Evolutionary conservation across 2,113 vertebrate genomes (phyloP), one percentile per base, ranked within the genome.

Genomic region (Suncus etruscus): DNA sequence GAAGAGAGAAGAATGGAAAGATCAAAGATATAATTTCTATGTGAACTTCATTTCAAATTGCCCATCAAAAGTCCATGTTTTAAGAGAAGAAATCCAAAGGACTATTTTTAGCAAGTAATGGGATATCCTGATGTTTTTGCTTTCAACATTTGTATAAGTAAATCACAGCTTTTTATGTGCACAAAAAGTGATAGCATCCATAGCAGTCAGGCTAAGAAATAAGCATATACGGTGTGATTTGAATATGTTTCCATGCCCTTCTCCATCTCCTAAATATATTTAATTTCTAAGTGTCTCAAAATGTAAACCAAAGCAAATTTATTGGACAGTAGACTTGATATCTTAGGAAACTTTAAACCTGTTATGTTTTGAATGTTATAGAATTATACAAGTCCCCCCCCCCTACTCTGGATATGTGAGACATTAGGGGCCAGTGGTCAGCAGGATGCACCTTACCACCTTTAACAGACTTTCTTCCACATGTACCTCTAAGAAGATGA

Each of bases 401-500:
- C 58, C 91, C 77, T 87, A 83, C 93, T 96, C 94, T 89, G 27
- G 89, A 95, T 83, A 89, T 76, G 73, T 86, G 86, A 86, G 87
- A 83, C 92, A 92, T 95, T 92, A 96, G 93, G 91, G 66, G 39
- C n/a, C 61, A 85, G 50, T 63, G 69, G 82, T 78, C 83, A 75
- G 85, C 48, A 81, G 91, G 92, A 94, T 92, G 86, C 83, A 96
- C 87, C 92, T 95, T 96, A 74, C 93, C 85, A 91, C 77, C 89
- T 96, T 94, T 93, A 94, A 87, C 94, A 95, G 95, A 95, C 92
- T 92, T 84, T 87, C 95, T 96, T 76, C 85, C 58, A 72, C 83
- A 73, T 82, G 87, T 96, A 83, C 89, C 86, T 95, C 92, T 3
- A 0, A 86, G 32, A 81, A 25, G 69, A 63, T 12, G 47, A 93